phyloP scores from a whole-genome alignment of 2,797 vertebrate genomes.

The Melanogrammus aeglefinus region DNA sequence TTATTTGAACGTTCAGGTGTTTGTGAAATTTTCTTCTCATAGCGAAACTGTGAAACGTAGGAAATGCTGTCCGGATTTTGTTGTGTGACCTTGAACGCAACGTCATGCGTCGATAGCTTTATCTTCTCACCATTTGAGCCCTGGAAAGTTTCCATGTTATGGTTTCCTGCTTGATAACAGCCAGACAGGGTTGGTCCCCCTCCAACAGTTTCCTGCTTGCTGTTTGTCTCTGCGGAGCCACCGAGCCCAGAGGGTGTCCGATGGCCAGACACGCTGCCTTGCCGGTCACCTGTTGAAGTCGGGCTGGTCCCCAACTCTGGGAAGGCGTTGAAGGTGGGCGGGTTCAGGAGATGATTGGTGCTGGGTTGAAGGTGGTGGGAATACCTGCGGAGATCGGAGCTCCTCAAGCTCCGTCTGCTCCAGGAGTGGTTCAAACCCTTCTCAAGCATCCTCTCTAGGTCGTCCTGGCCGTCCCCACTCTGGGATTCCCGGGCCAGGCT shows the following conservation, averaged over 20 bases:
- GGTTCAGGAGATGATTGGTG: slow-evolving; percentile 24
- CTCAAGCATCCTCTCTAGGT: slow-evolving; percentile 76
- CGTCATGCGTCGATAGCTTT: slow-evolving; percentile 35
- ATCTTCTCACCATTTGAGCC: slow-evolving; percentile 35
- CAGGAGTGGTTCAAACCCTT: slow-evolving; percentile 72
- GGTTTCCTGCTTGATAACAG: slow-evolving; percentile 19
- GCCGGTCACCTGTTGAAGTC: slow-evolving; percentile 47
- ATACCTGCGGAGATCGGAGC: slow-evolving; percentile 53
- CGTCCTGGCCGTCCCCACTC: slow-evolving; percentile 62
- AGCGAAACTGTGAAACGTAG: slow-evolving; percentile 30
- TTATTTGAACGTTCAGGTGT: slow-evolving; percentile 32
- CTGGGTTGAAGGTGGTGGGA: slow-evolving; percentile 47
- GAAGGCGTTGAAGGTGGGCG: slow-evolving; percentile 47
- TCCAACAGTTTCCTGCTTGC: slow-evolving; percentile 33
- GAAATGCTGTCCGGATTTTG: slow-evolving; percentile 43
- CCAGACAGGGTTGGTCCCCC: slow-evolving; percentile 12
- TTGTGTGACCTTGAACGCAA: slow-evolving; percentile 39
- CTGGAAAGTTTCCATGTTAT: slow-evolving; percentile 25
- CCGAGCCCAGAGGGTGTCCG: slow-evolving; percentile 48
- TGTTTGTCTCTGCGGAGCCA: slow-evolving; percentile 60
- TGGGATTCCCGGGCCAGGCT: slow-evolving; percentile 53
- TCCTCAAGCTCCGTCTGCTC: slow-evolving; percentile 70
- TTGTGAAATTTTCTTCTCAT: slow-evolving; percentile 20
- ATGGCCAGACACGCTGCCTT: slow-evolving; percentile 56
- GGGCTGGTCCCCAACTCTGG: slow-evolving; percentile 67